Conservation (phyloP, 2,888 invertebrate species). For the Tanypteryx hageni region DNA sequence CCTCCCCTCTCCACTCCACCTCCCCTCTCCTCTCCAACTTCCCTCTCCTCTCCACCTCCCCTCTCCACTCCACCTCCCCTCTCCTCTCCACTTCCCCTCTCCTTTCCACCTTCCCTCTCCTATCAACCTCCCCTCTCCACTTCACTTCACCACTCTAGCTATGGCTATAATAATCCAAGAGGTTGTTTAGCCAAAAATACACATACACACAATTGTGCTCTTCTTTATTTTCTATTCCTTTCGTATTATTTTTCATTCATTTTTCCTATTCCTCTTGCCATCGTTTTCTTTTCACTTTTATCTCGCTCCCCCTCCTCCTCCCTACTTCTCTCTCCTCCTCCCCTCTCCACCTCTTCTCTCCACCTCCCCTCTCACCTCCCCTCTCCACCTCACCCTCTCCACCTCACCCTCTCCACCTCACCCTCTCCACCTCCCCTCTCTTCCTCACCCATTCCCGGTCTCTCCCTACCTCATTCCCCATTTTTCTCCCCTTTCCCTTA, state of each 20-base stretch:
- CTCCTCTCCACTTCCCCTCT: too few relatives aligned
- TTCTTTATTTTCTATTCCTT: too few relatives aligned
- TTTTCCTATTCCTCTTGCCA: too few relatives aligned
- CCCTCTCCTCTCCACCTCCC: background rate
- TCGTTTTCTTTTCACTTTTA: too few relatives aligned
- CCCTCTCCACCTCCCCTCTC: background rate
- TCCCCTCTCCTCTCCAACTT: background rate
- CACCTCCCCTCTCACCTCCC: background rate
- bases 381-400: background rate
- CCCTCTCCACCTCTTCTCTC: background rate
- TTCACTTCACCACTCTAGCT: too few relatives aligned
- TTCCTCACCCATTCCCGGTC: background rate
- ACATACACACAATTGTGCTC: too few relatives aligned
- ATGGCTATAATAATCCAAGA: too few relatives aligned
- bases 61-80: too few relatives aligned
- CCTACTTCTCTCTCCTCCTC: background rate
- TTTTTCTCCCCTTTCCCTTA: background rate
- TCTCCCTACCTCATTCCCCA: background rate
- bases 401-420: background rate
- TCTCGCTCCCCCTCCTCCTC: background rate
- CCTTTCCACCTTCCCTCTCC: too few relatives aligned
- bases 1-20: background rate
- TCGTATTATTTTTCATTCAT: too few relatives aligned
- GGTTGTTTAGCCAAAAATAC: too few relatives aligned
- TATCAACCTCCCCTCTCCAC: too few relatives aligned